Base-by-base conservation (phyloP, 2,797 vertebrate genomes). In the Bradypus variegatus region DNA sequence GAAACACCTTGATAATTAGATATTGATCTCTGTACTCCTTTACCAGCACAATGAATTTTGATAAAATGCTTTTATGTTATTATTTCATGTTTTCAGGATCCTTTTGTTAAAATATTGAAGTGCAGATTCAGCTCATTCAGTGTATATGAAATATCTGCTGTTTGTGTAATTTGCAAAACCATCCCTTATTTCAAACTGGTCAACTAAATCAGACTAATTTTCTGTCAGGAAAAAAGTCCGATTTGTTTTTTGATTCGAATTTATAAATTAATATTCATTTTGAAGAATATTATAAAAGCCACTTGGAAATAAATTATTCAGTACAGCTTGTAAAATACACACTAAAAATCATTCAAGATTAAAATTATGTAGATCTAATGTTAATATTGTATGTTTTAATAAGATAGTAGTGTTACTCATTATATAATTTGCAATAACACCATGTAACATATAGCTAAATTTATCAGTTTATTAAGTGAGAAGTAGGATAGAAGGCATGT, bases 221-320 rank as follows among this genome's bases (percentile, higher is more conserved):
- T 84, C 89, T 77, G n/a, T 78, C 29, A 45, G 33, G 62, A 75
- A 88, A 88, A 88, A 77, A 18, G 41, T 92, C 58, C 86, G 84
- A 73, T 29, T 92, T 95, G 58, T 90, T 94, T 65, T 94, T 93
- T 50, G 78, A 19, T 91, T 89, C 67, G 88, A 72, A 60, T 85
- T 90, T 76, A 62, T 89, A 50, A 29, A 21, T 58, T 90, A 91
- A 77, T 77, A 91, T 19, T 73, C 3, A 67, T 82, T 79, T 88
- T 82, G 48, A 86, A 85, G 23, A 70, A 11, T 88, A 85, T 58
- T 80, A 50, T 73, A 77, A 65, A 90, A 88, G 82, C 65, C 65
- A 73, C 27, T 62, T 48, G 81, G 80, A 89, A 94, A 79, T 89
- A 78, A 89, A 50, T 76, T 45, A 80, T 50, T 80, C 79, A 87